These are phyloP conservation scores for Axis porcinus DNA, from an alignment of 2,113 vertebrate genomes.

Conservation along the genomic window DNA sequence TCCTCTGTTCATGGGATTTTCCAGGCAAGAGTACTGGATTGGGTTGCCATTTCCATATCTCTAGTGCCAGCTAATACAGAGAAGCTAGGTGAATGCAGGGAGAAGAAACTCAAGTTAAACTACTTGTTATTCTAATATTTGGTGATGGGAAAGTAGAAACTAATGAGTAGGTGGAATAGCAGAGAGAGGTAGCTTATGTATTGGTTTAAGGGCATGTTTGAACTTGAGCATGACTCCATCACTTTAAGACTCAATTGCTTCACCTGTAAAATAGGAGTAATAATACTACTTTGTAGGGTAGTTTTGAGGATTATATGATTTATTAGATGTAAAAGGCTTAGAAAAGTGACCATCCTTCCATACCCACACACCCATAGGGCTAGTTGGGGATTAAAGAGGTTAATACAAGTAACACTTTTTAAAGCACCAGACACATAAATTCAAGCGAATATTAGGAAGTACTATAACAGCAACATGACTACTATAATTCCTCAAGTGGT, in stretches of 20 bases:
- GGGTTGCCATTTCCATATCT: not conserved
- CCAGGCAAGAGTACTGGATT: not conserved
- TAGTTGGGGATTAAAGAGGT: not conserved
- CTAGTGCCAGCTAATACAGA: not conserved
- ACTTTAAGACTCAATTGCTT: conserved; percentile 11
- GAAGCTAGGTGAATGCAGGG: not conserved
- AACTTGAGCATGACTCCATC: not conserved
- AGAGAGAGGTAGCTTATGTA: not conserved
- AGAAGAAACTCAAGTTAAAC: not conserved
- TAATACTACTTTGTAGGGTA: not conserved
- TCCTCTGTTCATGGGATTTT: not conserved
- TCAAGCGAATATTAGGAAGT: not conserved
- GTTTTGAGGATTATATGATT: not conserved
- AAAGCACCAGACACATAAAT: not conserved
- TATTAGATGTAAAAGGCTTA: not conserved
- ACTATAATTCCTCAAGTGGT: not conserved
- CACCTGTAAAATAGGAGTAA: not conserved
- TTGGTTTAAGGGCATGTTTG: not conserved
- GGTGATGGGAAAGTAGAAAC: not conserved
- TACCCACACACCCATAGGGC: not conserved
- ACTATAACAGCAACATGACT: not conserved
- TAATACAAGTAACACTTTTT: not conserved
- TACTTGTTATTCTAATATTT: not conserved
- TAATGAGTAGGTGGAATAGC: not conserved
- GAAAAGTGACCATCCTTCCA: not conserved